Base-by-base conservation (phyloP, 2,888 invertebrate genomes). In the Micoletzkya japonica region DNA sequence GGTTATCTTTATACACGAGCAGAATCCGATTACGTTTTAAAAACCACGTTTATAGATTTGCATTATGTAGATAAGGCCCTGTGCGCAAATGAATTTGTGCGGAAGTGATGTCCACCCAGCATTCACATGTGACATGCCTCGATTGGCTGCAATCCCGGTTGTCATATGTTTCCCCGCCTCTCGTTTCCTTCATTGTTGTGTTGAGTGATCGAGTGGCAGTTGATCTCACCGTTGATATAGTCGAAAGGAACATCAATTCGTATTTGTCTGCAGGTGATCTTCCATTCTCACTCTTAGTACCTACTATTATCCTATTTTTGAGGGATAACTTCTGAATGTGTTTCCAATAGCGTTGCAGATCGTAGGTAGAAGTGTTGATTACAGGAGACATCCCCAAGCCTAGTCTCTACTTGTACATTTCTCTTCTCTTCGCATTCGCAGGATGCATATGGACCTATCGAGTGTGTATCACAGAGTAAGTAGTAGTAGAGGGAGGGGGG, bases 311-410 rank as follows among this genome's bases (percentile, higher is more conserved):
- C n/a, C n/a, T n/a, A n/a, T n/a, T n/a, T n/a, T n/a, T n/a, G n/a
- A n/a, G n/a, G n/a, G n/a, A n/a, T n/a, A n/a, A n/a, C n/a, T n/a
- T n/a, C n/a, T n/a, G n/a, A n/a, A n/a, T n/a, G n/a, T n/a, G n/a
- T n/a, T n/a, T n/a, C n/a, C n/a, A n/a, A n/a, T n/a, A n/a, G n/a
- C n/a, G n/a, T n/a, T n/a, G n/a, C n/a, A n/a, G n/a, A n/a, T n/a
- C n/a, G n/a, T n/a, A n/a, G n/a, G n/a, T 44, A 14, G 14, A 44
- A 44, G 20, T 44, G 44, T 20, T 14, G 14, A 44, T 44, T 54
- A 36, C 32, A 64, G 96, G 96, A 0, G 94, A 96, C 87, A 94
- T 96, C 91, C 95, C 95, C 0, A 88, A 96, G 39, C 97, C 97
- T 0, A 91, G 92, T 0, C 87, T 98, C 1, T 97, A 94, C 87